Conservation (phyloP, 2,797 vertebrate genomes). For the Nyctalus aviator region DNA sequence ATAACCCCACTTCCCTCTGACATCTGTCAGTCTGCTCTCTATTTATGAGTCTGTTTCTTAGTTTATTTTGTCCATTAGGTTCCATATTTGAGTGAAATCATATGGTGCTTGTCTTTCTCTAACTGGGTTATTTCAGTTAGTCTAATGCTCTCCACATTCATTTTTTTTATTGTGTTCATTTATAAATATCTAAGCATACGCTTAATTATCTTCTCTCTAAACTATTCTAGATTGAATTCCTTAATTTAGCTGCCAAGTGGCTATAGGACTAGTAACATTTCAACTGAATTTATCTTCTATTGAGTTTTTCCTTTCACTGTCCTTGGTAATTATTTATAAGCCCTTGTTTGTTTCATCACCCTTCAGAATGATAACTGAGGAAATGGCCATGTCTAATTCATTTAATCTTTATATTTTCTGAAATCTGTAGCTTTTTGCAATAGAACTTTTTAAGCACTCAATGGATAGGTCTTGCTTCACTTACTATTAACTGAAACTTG, state of each 20-base stretch:
- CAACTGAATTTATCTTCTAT: not conserved
- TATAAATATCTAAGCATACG: not conserved
- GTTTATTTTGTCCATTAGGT: not conserved
- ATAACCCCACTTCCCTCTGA: not conserved
- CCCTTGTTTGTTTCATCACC: not conserved
- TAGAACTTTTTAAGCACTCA: not conserved
- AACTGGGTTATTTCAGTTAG: not conserved
- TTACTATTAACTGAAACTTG: not conserved
- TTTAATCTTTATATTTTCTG: not conserved
- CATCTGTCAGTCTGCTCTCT: not conserved
- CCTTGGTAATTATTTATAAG: not conserved
- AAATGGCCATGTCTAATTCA: not conserved
- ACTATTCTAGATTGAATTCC: not conserved
- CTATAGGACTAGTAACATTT: not conserved
- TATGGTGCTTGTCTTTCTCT: not conserved
- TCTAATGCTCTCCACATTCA: not conserved
- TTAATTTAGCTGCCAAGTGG: not conserved
- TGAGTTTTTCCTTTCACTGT: not conserved
- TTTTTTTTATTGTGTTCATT: not conserved
- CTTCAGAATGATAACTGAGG: not conserved
- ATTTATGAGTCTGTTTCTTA: not conserved
- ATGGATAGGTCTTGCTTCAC: not conserved
- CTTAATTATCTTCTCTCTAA: not conserved
- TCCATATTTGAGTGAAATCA: not conserved
- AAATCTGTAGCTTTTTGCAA: not conserved